Percentiles rank a stretch among this genome's conserved stretches.
Conservation (phyloP, 2,888 invertebrate species). For the Tortrix viridana region DNA sequence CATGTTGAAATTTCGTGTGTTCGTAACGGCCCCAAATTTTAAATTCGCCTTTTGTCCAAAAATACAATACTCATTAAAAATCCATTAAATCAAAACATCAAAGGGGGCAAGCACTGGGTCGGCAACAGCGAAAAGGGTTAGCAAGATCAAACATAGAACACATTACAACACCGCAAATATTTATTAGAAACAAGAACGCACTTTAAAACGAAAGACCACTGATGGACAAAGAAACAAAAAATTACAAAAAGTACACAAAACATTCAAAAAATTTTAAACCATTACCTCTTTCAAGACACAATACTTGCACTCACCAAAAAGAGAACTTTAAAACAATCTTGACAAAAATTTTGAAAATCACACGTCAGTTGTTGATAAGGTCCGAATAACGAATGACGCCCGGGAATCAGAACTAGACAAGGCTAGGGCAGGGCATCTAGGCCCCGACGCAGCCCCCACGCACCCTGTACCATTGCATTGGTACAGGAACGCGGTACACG, state of each 20-base stretch:
- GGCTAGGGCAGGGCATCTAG: not conserved
- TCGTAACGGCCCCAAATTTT: no score
- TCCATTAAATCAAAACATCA: no score
- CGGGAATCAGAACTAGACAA: not conserved
- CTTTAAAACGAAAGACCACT: not conserved
- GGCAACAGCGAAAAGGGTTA: constrained; percentile 13
- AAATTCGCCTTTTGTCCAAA: no score
- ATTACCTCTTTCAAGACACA: constrained; percentile 3
- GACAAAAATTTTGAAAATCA: not conserved
- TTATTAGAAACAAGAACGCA: not conserved
- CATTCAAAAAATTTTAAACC: not conserved
- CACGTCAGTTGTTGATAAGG: not conserved
- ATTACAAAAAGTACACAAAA: not conserved
- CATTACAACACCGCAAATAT: not conserved
- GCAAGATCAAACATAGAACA: not conserved
- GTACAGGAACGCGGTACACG: constrained; percentile 2
- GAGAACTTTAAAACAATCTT: not conserved
- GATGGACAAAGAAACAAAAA: not conserved
- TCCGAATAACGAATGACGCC: constrained; percentile 1
- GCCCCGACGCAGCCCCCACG: constrained; percentile 1
- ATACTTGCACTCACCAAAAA: not conserved
- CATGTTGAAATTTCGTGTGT: no score
- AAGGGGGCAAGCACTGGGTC: no score
- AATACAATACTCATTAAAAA: no score
- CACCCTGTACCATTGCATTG: constrained; percentile 1